Evolutionary conservation across 1,140 invertebrate genomes (phyloP).

Genomic region (Philaenus spumarius): DNA sequence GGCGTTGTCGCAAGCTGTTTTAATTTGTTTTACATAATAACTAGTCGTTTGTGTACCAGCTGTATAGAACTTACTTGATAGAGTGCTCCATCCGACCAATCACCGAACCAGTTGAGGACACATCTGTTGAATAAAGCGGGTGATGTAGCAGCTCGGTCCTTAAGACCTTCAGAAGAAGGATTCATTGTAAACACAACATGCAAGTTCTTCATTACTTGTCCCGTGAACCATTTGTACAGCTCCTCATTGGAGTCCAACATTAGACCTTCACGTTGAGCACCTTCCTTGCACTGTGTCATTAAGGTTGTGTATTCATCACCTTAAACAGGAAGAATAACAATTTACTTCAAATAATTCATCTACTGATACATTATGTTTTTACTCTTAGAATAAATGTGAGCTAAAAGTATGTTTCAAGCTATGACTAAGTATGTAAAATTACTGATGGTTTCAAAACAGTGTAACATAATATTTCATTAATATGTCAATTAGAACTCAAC

Average conservation of each 20-base stretch:
- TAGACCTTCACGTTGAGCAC: constrained; percentile 92
- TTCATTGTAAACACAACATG: constrained; percentile 99
- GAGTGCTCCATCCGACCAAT: constrained; percentile 96
- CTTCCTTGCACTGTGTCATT: constrained; percentile 99
- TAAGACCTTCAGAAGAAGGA: constrained; percentile 94
- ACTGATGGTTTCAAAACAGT: too few relatives aligned
- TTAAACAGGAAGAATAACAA: too few relatives aligned
- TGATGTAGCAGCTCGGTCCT: constrained; percentile 96
- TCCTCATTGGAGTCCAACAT: constrained; percentile 99
- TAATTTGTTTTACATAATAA: too few relatives aligned
- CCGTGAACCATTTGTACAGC: constrained; percentile 98
- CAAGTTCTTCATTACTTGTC: constrained; percentile 97
- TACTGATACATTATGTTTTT: too few relatives aligned
- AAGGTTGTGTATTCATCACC: constrained; percentile 96
- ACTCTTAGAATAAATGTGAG: too few relatives aligned
- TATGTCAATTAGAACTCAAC: too few relatives aligned
- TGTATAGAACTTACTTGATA: constrained; percentile 65
- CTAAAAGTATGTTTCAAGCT: too few relatives aligned
- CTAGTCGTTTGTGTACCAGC: too few relatives aligned
- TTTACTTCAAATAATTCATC: too few relatives aligned
- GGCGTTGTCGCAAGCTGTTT: too few relatives aligned
- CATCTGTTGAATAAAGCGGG: constrained; percentile 99
- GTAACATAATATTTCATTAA: too few relatives aligned
- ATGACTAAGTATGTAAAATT: too few relatives aligned
- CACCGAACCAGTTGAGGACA: constrained; percentile 99